Evolutionary conservation across 2,888 invertebrate species (phyloP), one percentile per base, ranked within the genome.

Genomic region (Calameuta pallipes): DNA sequence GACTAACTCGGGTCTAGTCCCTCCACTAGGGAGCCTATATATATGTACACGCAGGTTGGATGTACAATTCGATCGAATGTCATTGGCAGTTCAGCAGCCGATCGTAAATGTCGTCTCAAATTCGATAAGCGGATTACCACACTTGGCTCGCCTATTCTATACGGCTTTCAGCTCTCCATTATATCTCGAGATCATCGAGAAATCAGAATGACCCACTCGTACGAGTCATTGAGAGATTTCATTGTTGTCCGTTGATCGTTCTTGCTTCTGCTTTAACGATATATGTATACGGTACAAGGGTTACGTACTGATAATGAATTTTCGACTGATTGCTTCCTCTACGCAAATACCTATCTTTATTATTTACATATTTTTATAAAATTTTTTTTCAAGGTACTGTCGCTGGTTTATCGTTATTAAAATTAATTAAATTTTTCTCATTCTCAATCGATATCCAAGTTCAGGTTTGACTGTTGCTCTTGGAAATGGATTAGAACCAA

Each of bases 101-200:
- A 81, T 83, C 81, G 80, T 77, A 83, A 81, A 82, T 87, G 82
- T 75, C 81, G 84, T 76, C 74, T 69, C 73, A 70, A 74, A 75
- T 79, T 80, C 83, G 83, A 83, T 86, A 84, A 86, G 86, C 85
- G 83, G 85, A 86, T 86, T 87, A 86, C 80, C 78, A 80, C 79
- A 83, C 84, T 86, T 83, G 84, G 83, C 79, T 84, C 81, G 83
- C 77, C 82, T 85, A 82, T 85, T 83, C 85, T 85, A 78, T 69
- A 75, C 75, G 82, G 80, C 79, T 76, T 78, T 78, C 75, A 80
- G 82, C 76, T 81, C 82, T 78, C 80, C 80, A 86, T 86, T 86
- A 82, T 86, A 79, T 76, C 75, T 71, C 56, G 77, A 70, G 84
- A 82, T 82, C 83, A 81, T 74, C 76, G 79, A 75, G 76, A 78